Evolutionary conservation across 2,113 vertebrate genomes (phyloP), one percentile per base, ranked within the genome.

Genomic region (Chlamydotis undulata): DNA sequence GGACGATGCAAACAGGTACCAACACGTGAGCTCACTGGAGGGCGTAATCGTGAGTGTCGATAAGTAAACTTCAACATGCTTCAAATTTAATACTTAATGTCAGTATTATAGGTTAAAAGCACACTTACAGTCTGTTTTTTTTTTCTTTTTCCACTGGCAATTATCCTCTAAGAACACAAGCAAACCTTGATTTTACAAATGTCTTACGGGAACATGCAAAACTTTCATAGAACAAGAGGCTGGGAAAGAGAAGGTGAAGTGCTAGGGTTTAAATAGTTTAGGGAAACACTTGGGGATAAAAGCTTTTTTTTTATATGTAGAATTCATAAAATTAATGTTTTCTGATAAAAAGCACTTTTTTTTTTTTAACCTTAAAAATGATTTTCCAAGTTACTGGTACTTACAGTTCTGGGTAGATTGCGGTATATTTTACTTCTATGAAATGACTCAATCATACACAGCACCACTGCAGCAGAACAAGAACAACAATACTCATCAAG

Each of bases 111-210:
- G 47, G 45, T 69, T 94, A 96, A 95, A 94, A 95, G 74, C 86
- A 94, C 92, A 94, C 57, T 89, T 87, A 94, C 53, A 93, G 28
- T 65, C 92, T 88, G 74, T 4, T 14, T 63, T 63, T 84, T 57
- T 82, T 83, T 83, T 53, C 16, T 82, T 83, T 83, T 55, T 10
- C 12, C 12, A 93, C 77, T 71, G 69, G 81, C 74, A 92, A 61
- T 87, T 91, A 93, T 94, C 89, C 83, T 94, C 89, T 94, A 96
- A 87, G 89, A 95, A 95, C 83, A 94, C 91, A 96, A 94, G 81
- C 93, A 94, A 94, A 94, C 84, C 84, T 84, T 39, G 57, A 65
- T 84, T 95, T 93, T 87, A 96, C 61, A 89, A 90, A 95, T n/a
- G 49, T 69, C 77, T 92, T 76, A 94, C 3, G 41, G 91, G 65